These are phyloP conservation scores for Myripristis murdjan DNA, from an alignment of 2,797 vertebrate genomes.

Conservation along the genomic window DNA sequence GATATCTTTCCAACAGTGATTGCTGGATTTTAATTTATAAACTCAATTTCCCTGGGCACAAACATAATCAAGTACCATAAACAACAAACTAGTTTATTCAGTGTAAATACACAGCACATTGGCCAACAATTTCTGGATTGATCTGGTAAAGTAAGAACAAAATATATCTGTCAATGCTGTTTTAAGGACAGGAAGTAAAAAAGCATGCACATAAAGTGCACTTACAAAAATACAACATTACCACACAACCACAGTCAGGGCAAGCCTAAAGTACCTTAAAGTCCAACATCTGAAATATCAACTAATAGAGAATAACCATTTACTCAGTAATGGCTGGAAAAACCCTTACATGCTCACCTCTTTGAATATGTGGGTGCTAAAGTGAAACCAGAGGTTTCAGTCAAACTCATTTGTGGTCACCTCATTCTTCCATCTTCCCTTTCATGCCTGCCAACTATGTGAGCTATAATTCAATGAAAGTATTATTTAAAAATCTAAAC, in stretches of 20 bases:
- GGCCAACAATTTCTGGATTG: too few relatives aligned
- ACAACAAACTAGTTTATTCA: neutral
- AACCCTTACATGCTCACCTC: neutral
- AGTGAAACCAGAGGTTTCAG: neutral
- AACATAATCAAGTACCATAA: constrained; percentile 1
- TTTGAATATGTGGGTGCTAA: neutral
- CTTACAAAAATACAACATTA: neutral
- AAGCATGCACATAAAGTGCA: too few relatives aligned
- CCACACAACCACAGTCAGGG: neutral
- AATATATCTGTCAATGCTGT: too few relatives aligned
- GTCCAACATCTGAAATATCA: neutral
- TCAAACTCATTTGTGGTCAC: neutral
- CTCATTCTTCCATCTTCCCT: neutral
- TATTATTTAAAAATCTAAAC: neutral
- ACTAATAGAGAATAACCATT: neutral
- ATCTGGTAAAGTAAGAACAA: too few relatives aligned
- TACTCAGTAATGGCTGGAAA: neutral
- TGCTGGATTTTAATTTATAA: neutral
- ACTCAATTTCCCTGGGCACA: neutral
- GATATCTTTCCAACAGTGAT: constrained; percentile 5
- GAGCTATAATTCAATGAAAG: neutral
- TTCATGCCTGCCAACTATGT: neutral
- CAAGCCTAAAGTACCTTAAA: too few relatives aligned
- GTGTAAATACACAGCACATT: neutral
- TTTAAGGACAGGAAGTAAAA: too few relatives aligned